A percentile compares a stretch with the other conserved stretches of the same genome.
Evolutionary conservation across 1,140 invertebrate genomes (phyloP).

Genomic region (Gryllus bimaculatus): DNA sequence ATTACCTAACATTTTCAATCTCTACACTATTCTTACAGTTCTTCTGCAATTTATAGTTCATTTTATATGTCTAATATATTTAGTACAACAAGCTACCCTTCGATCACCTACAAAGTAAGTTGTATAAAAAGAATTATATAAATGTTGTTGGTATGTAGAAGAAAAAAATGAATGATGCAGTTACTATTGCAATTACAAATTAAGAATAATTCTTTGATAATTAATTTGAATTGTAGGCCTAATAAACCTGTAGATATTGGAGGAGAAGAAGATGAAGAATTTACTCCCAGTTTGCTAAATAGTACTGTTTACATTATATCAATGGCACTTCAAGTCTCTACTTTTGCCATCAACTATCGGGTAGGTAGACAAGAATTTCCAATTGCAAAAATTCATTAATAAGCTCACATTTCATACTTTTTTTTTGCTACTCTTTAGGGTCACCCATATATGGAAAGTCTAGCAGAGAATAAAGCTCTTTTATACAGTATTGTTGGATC

Average conservation of each 20-base stretch:
- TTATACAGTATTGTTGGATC: slow-evolving; percentile 79
- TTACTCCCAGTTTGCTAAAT: slow-evolving; percentile 89
- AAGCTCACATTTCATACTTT: neutral
- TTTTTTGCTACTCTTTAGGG: slow-evolving; percentile 53
- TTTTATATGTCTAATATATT: slow-evolving; percentile 81
- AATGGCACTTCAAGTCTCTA: slow-evolving; percentile 92
- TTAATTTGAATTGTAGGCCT: slow-evolving; percentile 7
- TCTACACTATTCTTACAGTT: slow-evolving; percentile 94
- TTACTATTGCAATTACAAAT: too few relatives aligned
- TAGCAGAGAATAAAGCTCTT: slow-evolving; percentile 83
- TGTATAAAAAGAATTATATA: neutral
- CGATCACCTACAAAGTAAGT: slow-evolving; percentile 56
- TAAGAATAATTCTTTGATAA: too few relatives aligned
- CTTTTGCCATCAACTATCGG: slow-evolving; percentile 98
- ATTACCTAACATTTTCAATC: slow-evolving; percentile 97
- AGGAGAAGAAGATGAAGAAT: slow-evolving; percentile 52
- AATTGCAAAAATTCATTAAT: neutral
- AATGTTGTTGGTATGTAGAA: neutral
- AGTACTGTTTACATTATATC: slow-evolving; percentile 98
- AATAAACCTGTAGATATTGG: slow-evolving; percentile 16
- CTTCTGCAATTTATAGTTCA: slow-evolving; percentile 92
- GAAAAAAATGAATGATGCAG: too few relatives aligned
- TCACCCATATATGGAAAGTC: slow-evolving; percentile 95
- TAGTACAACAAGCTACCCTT: slow-evolving; percentile 69
- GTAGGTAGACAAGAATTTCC: slow-evolving; percentile 44